Conservation (phyloP, 1,140 invertebrate genomes). For the Antheraea mylitta region DNA sequence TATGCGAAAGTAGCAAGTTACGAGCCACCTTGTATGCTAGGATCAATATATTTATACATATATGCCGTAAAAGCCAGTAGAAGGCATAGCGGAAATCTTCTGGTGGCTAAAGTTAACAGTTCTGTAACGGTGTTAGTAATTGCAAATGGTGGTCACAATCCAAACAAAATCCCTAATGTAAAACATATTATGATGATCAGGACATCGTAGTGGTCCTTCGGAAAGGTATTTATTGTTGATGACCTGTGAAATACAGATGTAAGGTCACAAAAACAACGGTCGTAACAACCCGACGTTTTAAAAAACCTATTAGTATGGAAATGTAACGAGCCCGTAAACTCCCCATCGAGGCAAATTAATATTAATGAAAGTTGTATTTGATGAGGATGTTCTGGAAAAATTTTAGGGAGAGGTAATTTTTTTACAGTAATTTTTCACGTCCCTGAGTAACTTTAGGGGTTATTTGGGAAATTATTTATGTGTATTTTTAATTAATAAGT, state of each 20-base stretch:
- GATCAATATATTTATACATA: no score
- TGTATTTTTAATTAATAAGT: neutral
- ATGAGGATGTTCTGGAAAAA: neutral
- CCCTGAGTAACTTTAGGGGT: neutral
- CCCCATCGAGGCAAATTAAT: neutral
- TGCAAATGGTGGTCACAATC: no score
- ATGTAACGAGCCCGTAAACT: neutral
- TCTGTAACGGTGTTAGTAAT: no score
- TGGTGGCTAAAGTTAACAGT: no score
- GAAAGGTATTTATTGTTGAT: no score
- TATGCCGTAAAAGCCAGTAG: no score
- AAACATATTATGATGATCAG: no score
- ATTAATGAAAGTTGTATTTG: conserved; percentile 4
- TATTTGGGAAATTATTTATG: neutral
- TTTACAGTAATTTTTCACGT: conserved; percentile 1
- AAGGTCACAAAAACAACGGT: neutral
- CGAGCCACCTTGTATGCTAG: no score
- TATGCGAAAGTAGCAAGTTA: no score
- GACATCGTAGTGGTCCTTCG: neutral
- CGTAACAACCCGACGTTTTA: neutral
- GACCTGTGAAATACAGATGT: no score
- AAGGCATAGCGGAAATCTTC: no score
- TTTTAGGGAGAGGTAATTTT: neutral
- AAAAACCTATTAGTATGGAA: conserved; percentile 1
- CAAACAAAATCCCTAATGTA: no score